Base-by-base conservation (phyloP, 2,888 invertebrate genomes). In the Odontocerum albicorne region DNA sequence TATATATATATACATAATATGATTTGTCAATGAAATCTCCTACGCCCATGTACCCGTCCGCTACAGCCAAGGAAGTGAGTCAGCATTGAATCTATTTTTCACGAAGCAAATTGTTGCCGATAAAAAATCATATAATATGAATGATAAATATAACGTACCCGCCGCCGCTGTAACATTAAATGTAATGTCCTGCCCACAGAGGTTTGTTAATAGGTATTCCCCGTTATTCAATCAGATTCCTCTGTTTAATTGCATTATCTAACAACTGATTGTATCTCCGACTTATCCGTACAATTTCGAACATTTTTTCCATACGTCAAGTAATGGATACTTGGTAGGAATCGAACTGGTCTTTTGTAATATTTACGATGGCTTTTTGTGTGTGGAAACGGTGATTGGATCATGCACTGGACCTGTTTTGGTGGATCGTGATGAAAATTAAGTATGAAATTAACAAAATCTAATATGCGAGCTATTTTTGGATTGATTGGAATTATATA, bases 141-240 rank as follows among this genome's bases (percentile, higher is more conserved):
- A 49, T 54, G 43, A 19, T 49, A 49, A 47, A 39, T 40, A 46
- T 13, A 15, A 32, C 36, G 27, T 27, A 35, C n/a, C 4, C 7
- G 40, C 39, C 27, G 53, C 46, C 53, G 22, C 39, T 43, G 51
- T 32, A 44, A 12, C 46, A 35, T 35, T 19, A 44, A 15, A 44
- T 16, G 31, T 44, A 42, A 40, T 51, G 36, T 44, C 12, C 55
- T 35, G 36, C 55, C 55, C 55, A 55, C 55, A 38, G 15, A 17
- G 20, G 36, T 13, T 22, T 35, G 39, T 38, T 46, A 42, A 42
- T 42, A 43, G 36, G 31, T 13, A 35, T 8, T 49, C 39, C 31
- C 60, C 60, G 60, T 60, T 60, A 60, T 57, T 56, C 54, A 60
- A 60, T 60, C 60, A 60, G 50, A 60, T 56, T 60, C 60, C 57